Evolutionary conservation across 2,797 vertebrate genomes (phyloP), one percentile per base, ranked within the genome.

Genomic region (Semaprochilodus insignis): DNA sequence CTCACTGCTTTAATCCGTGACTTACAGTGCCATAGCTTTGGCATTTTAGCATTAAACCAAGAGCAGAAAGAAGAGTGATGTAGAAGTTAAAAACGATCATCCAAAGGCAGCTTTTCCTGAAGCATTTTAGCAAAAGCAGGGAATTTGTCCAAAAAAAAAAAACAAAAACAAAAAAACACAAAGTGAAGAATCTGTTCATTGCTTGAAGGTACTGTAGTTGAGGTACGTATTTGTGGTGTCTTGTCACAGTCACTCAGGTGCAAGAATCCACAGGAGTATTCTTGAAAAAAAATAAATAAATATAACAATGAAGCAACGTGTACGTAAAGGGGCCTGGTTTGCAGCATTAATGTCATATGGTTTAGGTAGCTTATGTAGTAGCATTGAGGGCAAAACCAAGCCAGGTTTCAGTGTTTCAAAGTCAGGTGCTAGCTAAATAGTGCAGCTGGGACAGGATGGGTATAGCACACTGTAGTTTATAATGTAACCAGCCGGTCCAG

Each of bases 11-110:
- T 65, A 54, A 54, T 65, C 31, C 34, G 8, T 36, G 17, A 67
- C 17, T 17, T 66, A 10, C 19, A 34, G 63, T 52, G 54, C 31
- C 74, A 36, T 19, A 25, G 25, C 44, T 7, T 36, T 34, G 83
- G 88, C 78, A 88, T 21, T 87, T 87, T 87, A 87, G 92, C 92
- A 88, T 89, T 88, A 87, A 85, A 16, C 66, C 57, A 36, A 21
- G 14, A 78, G 72, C 70, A 85, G 66, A 36, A 70, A 75, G 65
- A 77, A 82, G 78, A 82, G 84, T 78, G 83, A 57, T 4, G 73
- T 83, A 87, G 36, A 81, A 78, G 23, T 72, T 72, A 72, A 51
- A n/a, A 69, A 83, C 7, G 6, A 74, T 62, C 17, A 44, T 72
- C 40, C 69, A 76, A 79, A 80, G 80, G 76, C 79, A 84, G 82